These are phyloP conservation scores for Cardiocondyla obscurior DNA, from an alignment of 1,140 invertebrate species.

Conservation along the genomic window DNA sequence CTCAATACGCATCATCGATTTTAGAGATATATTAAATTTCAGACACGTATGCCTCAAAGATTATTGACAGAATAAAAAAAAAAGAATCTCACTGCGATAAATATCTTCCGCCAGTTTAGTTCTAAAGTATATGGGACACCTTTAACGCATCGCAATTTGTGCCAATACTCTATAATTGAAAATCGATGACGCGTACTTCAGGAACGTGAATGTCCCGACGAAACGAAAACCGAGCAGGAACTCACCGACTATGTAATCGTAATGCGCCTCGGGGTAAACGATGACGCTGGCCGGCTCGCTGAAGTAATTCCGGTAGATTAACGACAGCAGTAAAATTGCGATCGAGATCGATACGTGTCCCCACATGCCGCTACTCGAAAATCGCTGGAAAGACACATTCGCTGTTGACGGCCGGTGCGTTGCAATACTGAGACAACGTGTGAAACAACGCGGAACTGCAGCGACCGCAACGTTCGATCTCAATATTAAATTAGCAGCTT, in stretches of 20 bases:
- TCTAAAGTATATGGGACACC: neutral
- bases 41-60: neutral
- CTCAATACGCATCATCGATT: too few species aligned
- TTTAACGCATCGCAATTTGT: constrained; percentile 9
- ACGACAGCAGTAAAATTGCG: constrained; percentile 71
- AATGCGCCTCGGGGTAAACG: constrained; percentile 72
- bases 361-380: constrained; percentile 72
- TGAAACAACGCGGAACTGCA: constrained; percentile 32
- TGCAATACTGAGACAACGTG: constrained; percentile 47
- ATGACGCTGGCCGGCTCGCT: constrained; percentile 75
- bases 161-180: constrained; percentile 9
- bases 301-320: constrained; percentile 76
- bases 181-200: constrained; percentile 20
- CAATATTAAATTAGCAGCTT: constrained; percentile 81
- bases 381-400: constrained; percentile 39
- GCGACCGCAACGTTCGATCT: constrained; percentile 66
- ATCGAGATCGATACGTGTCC: constrained; percentile 75
- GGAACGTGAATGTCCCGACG: neutral
- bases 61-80: neutral
- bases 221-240: constrained; percentile 13
- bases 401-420: constrained; percentile 12
- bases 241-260: constrained; percentile 82
- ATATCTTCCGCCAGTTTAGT: neutral
- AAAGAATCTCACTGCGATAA: neutral
- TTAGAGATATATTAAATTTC: neutral